Conservation (phyloP, 2,797 vertebrate genomes). For the Bradypus variegatus region DNA sequence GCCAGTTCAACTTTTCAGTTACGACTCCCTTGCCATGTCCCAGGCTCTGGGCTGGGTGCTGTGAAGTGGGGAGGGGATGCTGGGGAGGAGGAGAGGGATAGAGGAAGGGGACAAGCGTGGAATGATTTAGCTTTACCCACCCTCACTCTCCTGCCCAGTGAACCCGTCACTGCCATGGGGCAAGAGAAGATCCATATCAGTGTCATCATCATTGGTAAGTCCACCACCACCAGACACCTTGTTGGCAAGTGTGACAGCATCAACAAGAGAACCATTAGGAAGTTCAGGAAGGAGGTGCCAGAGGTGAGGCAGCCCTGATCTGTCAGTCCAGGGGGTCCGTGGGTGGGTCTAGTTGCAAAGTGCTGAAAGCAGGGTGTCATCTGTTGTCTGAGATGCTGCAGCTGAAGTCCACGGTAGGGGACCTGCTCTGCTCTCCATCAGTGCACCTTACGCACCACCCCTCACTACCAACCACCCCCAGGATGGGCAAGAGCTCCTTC, state of each 20-base stretch:
- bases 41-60: background rate
- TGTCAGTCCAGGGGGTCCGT: accelerated
- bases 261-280: background rate
- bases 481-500: constrained; percentile 5
- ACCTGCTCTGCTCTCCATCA: accelerated
- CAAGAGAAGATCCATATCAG: constrained; percentile 23
- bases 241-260: background rate
- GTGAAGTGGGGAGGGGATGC: background rate
- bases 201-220: background rate
- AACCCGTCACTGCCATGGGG: background rate
- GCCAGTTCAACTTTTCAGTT: background rate
- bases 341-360: background rate
- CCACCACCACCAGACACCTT: background rate
- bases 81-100: background rate
- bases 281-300: background rate
- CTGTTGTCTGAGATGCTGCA: background rate
- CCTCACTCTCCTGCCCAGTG: background rate
- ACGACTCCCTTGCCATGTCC: background rate
- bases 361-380: background rate
- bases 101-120: background rate
- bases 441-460: accelerated
- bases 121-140: background rate
- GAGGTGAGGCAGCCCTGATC: background rate
- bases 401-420: background rate
- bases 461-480: background rate